Base-by-base conservation (phyloP, 2,888 invertebrate species). In the Amphimallon solstitiale region DNA sequence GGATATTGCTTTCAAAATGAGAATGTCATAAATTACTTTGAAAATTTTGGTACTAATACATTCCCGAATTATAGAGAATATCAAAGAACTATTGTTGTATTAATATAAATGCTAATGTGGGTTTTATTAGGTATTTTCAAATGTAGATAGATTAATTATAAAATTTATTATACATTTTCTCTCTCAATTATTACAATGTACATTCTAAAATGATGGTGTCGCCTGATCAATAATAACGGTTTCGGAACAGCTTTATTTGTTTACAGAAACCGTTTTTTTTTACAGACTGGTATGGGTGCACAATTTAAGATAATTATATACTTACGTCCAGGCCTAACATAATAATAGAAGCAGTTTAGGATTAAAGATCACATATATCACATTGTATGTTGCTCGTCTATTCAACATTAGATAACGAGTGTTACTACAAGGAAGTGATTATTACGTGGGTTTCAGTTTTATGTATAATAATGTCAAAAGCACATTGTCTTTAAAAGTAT, bases 211-310 rank as follows among this genome's bases (percentile, higher is more conserved):
- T 9, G 29, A 29, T 5, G 7, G 9, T 29, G 9, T 29, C 9
- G 6, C 9, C 2, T 17, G 52, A 4, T 35, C 5, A 17, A 35
- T 15, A 7, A 12, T 56, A 23, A 43, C 29, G 21, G 15, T 56
- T 40, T 23, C 56, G 40, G 40, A 56, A 59, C 43, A 59, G 29
- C 56, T 59, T 45, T 23, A 59, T 59, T 59, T 59, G 56, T 59
- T 43, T 59, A 12, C 15, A 23, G 23, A 43, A 43, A 59, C 14
- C 56, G 19, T 40, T 43, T 43, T 43, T 59, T 59, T 29, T 43
- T 43, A 43, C 14, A 29, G 9, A 9, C 7, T 43, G 56, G 43
- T 59, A 43, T 9, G 19, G 5, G 29, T 29, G 29, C 29, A 29
- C 29, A 43, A 59, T 59, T 59, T 45, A 15, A 43, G 23, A 59